Conservation (phyloP, 2,888 invertebrate species). For the Athrips mouffetella region DNA sequence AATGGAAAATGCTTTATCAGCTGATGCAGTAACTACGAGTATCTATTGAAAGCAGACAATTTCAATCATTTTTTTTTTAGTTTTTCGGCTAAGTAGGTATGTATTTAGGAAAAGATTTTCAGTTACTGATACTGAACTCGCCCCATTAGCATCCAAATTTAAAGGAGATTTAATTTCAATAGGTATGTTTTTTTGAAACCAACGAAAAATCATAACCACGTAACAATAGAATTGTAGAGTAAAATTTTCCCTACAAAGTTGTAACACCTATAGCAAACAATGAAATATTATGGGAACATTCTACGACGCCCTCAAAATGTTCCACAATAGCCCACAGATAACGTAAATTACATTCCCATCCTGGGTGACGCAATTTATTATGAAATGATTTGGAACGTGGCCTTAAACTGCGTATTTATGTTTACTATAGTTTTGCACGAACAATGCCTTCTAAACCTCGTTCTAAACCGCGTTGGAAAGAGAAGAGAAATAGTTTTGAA, state of each 20-base stretch:
- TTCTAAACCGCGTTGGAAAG: neutral
- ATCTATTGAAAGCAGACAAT: too few species aligned
- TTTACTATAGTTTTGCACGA: neutral
- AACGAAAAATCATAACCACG: too few species aligned
- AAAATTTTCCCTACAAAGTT: neutral
- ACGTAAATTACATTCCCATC: slow-evolving; percentile 4
- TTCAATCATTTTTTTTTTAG: too few species aligned
- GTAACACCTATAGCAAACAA: neutral
- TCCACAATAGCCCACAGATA: slow-evolving; percentile 1
- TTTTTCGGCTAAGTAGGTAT: too few species aligned
- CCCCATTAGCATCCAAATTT: too few species aligned
- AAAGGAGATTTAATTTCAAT: too few species aligned
- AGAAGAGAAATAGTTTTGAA: neutral
- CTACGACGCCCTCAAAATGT: neutral
- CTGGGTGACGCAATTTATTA: slow-evolving; percentile 5
- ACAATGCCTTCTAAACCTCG: neutral
- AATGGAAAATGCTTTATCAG: too few species aligned
- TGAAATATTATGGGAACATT: slow-evolving; percentile 4
- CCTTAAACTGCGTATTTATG: neutral
- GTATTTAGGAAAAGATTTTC: too few species aligned
- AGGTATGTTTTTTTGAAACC: too few species aligned
- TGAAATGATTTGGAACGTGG: slow-evolving; percentile 4
- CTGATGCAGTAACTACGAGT: too few species aligned
- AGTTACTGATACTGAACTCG: too few species aligned
- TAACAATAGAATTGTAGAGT: too few species aligned